Conservation (phyloP, 2,797 vertebrate genomes). For the Apogon talboti region DNA sequence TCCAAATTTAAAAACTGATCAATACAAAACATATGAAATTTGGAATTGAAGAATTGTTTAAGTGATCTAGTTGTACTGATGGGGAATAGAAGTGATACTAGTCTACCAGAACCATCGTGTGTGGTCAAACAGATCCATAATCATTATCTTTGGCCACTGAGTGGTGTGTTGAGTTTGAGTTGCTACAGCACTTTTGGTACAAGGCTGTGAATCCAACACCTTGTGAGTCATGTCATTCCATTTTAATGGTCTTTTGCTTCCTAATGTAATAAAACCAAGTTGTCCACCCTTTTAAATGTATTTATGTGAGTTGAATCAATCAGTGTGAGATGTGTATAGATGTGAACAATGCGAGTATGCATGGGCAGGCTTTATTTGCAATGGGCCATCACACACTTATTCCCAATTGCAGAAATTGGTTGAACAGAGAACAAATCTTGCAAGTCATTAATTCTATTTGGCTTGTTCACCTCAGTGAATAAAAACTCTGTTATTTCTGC, state of each 20-base stretch:
- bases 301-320: constrained; percentile 49
- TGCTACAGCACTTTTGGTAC: constrained; percentile 24
- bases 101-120: neutral
- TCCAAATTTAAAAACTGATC: too few relatives aligned
- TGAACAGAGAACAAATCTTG: constrained; percentile 59
- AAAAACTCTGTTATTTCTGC: constrained; percentile 66
- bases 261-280: constrained; percentile 9
- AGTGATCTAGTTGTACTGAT: neutral
- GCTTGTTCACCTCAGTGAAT: constrained; percentile 55
- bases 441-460: constrained; percentile 67
- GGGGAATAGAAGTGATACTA: neutral
- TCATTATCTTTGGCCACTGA: constrained; percentile 27
- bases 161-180: constrained; percentile 24
- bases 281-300: constrained; percentile 22
- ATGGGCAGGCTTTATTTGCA: constrained; percentile 65
- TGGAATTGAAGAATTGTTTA: neutral
- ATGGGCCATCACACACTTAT: constrained; percentile 66
- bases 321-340: constrained; percentile 25
- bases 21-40: neutral
- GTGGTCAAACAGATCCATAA: neutral
- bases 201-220: constrained; percentile 22
- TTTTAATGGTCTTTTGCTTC: constrained; percentile 32
- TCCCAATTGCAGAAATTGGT: constrained; percentile 73
- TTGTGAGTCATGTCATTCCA: constrained; percentile 38
- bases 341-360: constrained; percentile 51